phyloP scores from a whole-genome alignment of 2,113 vertebrate species.

The Grammomys surdaster region DNA sequence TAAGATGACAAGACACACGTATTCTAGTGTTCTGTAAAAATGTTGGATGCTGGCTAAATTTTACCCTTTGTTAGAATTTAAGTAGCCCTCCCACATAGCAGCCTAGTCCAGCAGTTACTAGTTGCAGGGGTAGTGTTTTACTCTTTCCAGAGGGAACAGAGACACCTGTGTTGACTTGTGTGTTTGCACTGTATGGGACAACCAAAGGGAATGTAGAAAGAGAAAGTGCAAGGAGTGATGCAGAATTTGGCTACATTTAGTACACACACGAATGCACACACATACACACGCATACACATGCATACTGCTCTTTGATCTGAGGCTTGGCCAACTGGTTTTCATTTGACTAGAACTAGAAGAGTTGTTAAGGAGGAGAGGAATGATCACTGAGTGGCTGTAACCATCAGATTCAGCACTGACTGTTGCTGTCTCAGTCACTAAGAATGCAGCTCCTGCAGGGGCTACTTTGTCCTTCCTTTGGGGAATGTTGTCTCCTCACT shows the following conservation, averaged over 20 bases:
- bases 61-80: neutral
- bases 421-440: neutral
- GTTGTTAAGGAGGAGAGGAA: neutral
- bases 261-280: neutral
- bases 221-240: neutral
- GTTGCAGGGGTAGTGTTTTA: neutral
- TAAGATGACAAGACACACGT: neutral
- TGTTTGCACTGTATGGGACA: neutral
- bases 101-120: neutral
- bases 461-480: conserved; percentile 11
- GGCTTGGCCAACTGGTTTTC: neutral
- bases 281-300: neutral
- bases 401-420: neutral
- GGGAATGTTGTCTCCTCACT: neutral
- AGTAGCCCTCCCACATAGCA: neutral
- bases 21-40: neutral
- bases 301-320: neutral
- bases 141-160: neutral
- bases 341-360: conserved; percentile 7
- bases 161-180: neutral
- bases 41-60: neutral
- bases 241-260: neutral
- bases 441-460: conserved; percentile 21
- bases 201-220: neutral
- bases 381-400: neutral